Percentiles rank a stretch among this genome's conserved stretches.
Conservation (phyloP, 2,113 vertebrate genomes). For the Nipponia nippon region DNA sequence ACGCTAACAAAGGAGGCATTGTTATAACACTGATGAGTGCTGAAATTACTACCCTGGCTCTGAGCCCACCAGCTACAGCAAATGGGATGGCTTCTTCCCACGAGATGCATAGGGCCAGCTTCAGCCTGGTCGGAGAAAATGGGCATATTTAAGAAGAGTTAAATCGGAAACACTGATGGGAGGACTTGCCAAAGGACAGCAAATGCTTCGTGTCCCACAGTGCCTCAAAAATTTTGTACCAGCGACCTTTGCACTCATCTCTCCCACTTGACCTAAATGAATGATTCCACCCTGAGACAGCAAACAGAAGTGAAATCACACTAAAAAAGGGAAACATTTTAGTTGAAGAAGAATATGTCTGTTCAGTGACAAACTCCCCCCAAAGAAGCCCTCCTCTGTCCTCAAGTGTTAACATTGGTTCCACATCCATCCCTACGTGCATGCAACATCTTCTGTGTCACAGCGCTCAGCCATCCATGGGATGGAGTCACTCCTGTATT, state of each 20-base stretch:
- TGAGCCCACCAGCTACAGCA: background rate
- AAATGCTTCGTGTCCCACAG: background rate
- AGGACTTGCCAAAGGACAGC: background rate
- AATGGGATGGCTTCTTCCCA: background rate
- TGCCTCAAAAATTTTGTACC: background rate
- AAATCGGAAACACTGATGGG: background rate
- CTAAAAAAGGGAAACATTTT: background rate
- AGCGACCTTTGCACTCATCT: background rate
- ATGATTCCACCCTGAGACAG: background rate
- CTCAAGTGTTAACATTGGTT: background rate
- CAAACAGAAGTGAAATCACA: background rate
- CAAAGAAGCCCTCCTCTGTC: background rate
- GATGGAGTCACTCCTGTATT: background rate
- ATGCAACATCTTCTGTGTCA: background rate
- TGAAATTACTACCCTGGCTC: background rate
- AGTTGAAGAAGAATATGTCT: background rate
- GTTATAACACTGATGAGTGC: background rate
- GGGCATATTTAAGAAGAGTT: background rate
- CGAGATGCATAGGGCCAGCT: background rate
- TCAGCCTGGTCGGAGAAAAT: background rate
- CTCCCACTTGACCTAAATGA: background rate
- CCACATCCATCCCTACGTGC: fast-evolving
- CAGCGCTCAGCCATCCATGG: background rate
- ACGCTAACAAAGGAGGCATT: background rate
- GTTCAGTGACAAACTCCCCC: background rate